Evolutionary conservation across 2,888 invertebrate species (phyloP), one percentile per base, ranked within the genome.

Genomic region (Oscheius sp.): DNA sequence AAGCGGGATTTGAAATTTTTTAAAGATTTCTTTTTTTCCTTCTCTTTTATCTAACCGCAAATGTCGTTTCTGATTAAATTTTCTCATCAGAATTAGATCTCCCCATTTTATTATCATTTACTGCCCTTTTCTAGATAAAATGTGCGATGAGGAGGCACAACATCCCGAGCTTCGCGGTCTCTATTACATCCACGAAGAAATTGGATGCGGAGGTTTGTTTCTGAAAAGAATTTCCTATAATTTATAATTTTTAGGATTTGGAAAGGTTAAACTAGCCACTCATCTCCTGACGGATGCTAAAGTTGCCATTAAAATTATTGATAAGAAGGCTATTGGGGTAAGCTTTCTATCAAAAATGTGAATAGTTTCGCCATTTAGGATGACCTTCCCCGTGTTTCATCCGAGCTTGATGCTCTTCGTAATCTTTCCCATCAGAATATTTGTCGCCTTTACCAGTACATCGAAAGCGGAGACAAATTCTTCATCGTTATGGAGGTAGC

Each of bases 261-360:
- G 80, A 55, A 81, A 79, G 69, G 94, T 94, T 12, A 93, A 93
- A 88, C 90, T 93, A 68, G 93, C 92, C 9, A 93, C 92, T 13
- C 94, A 94, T 89, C 86, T 92, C 69, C 91, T 93, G n/a, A 93
- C 93, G 63, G 93, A 93, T 45, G 93, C 93, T 88, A 93, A 93
- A 89, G 93, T 93, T 68, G 94, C 94, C 56, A 92, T 94, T 75
- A 94, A 94, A 90, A 93, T 94, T 69, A 93, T 94, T 92, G 93
- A 93, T 85, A 94, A 94, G 89, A 90, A 90, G 63, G 89, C 91
- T 59, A 89, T 94, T 66, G 93, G 93, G 70, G 92, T 92, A 89
- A 90, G 91, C 89, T 52, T 21, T 2, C 25, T 13, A 16, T 35
- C 9, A 35, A 9, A 35, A 35, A 35, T 35, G n/a, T n/a, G 49